A percentile compares a stretch with the other conserved stretches of the same genome.
Evolutionary conservation across 2,797 vertebrate species (phyloP).

Genomic region (Chiloscyllium punctatum): DNA sequence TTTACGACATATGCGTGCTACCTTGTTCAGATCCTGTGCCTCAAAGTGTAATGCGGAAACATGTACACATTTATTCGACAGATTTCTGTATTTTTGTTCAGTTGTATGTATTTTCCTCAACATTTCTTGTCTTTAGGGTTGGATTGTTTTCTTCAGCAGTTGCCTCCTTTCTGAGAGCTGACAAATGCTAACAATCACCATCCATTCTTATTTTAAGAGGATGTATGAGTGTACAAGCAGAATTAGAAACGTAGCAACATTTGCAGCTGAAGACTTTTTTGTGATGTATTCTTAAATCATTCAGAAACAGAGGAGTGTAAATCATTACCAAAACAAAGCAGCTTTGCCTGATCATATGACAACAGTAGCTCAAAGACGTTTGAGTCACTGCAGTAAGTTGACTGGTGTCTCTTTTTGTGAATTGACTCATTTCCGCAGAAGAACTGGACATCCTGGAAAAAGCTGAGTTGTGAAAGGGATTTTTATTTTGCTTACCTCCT

Average conservation of each 20-base stretch:
- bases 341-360: not conserved
- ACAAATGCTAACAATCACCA: too few species aligned
- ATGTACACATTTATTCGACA: not conserved
- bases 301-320: not conserved
- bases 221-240: not conserved
- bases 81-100: not conserved
- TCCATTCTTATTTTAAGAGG: not conserved
- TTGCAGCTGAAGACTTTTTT: not conserved
- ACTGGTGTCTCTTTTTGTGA: not conserved
- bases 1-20: too few species aligned
- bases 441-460: not conserved
- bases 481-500: not conserved
- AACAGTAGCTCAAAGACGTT: not conserved
- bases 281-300: not conserved
- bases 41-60: not conserved
- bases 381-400: not conserved
- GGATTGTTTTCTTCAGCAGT: not conserved
- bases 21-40: not conserved
- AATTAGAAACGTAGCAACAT: not conserved
- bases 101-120: not conserved
- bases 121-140: not conserved
- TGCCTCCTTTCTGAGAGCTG: not conserved
- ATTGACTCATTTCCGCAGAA: not conserved
- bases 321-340: not conserved
- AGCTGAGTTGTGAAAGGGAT: not conserved